Conservation (phyloP, 1,140 invertebrate genomes). For the Aphis craccivora region DNA sequence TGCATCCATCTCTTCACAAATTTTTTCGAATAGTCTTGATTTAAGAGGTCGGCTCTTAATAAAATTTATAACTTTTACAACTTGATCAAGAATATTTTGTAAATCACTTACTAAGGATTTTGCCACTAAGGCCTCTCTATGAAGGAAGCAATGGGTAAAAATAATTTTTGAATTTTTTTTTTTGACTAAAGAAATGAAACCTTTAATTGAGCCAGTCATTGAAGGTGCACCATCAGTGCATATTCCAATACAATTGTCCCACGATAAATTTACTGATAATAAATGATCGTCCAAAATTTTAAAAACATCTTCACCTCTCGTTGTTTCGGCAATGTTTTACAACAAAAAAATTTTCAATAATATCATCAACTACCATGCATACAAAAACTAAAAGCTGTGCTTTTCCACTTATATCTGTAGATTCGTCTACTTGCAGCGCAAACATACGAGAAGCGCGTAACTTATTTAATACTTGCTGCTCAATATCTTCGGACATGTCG, state of each 20-base stretch:
- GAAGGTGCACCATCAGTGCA: background rate
- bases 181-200: background rate
- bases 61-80: background rate
- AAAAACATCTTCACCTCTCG: too few relatives aligned
- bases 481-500: too few relatives aligned
- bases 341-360: too few relatives aligned
- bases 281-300: too few relatives aligned
- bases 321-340: too few relatives aligned
- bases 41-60: background rate
- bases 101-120: background rate
- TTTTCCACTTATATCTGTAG: too few relatives aligned
- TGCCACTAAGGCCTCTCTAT: background rate
- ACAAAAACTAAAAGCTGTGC: too few relatives aligned
- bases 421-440: too few relatives aligned
- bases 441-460: too few relatives aligned
- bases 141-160: background rate
- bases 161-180: background rate
- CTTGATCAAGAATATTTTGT: background rate
- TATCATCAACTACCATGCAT: too few relatives aligned
- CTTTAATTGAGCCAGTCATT: conserved; percentile 1
- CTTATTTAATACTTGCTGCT: too few relatives aligned
- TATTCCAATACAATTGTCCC: background rate
- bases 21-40: background rate
- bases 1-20: background rate
- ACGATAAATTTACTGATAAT: background rate